phyloP scores from a whole-genome alignment of 2,797 vertebrate species.

The Coreius guichenoti region DNA sequence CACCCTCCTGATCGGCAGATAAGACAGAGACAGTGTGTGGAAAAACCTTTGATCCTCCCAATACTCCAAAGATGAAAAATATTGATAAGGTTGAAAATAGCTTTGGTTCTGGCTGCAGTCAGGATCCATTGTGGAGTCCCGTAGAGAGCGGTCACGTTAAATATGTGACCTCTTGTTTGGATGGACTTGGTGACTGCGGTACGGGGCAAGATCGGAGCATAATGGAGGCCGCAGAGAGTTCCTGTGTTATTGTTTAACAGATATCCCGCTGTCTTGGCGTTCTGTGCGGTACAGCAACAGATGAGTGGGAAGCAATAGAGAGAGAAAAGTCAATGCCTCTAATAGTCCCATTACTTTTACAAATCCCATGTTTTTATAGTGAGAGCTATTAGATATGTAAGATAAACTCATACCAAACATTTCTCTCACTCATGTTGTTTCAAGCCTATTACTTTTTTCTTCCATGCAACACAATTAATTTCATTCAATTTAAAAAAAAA shows the following conservation, averaged over 20 bases:
- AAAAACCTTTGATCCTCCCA: constrained; percentile 53
- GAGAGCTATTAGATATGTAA: not conserved
- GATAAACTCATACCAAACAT: not conserved
- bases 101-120: not conserved
- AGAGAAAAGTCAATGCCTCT: not conserved
- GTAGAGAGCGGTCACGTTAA: not conserved
- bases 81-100: constrained; percentile 39
- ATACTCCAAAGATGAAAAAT: constrained; percentile 25
- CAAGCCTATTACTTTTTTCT: not conserved
- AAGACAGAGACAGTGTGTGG: constrained; percentile 25
- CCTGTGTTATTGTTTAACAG: constrained; percentile 30
- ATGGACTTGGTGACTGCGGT: constrained; percentile 33
- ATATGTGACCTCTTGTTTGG: constrained; percentile 19
- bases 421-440: too few relatives aligned
- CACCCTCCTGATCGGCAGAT: constrained; percentile 45
- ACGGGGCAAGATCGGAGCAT: not conserved
- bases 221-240: constrained; percentile 1
- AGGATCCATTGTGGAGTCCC: not conserved
- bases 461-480: not conserved
- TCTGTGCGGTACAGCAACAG: constrained; percentile 1
- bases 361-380: not conserved
- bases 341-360: constrained; percentile 34
- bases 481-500: not conserved
- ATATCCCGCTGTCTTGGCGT: not conserved
- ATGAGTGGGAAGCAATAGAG: not conserved